Evolutionary conservation across 2,888 invertebrate genomes (phyloP).

Genomic region (Drosophila cracens): DNA sequence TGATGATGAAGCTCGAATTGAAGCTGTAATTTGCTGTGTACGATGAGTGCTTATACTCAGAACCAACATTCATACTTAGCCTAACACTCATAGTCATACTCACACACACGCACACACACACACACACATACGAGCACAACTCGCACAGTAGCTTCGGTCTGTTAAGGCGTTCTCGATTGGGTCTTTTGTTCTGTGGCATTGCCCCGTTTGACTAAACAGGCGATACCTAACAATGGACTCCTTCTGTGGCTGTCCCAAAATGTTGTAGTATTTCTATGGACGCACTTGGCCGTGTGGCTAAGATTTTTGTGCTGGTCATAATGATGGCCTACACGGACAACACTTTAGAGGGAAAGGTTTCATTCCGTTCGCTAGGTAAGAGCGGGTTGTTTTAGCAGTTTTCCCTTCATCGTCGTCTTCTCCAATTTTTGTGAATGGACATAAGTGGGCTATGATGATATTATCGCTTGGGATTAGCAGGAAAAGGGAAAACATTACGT

Average conservation of each 20-base stretch:
- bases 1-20: constrained; percentile 61
- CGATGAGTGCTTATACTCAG: constrained; percentile 42
- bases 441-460: constrained; percentile 66
- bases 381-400: constrained; percentile 62
- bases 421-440: constrained; percentile 39
- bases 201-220: constrained; percentile 69
- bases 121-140: background rate
- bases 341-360: constrained; percentile 40
- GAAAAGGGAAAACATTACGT: constrained; percentile 39
- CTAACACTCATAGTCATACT: constrained; percentile 20
- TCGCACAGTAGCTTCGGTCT: constrained; percentile 29
- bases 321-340: constrained; percentile 63
- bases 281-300: constrained; percentile 76
- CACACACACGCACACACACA: constrained; percentile 12
- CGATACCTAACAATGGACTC: constrained; percentile 63
- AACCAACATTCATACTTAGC: constrained; percentile 38
- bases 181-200: constrained; percentile 70
- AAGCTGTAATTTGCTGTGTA: constrained; percentile 65
- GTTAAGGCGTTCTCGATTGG: constrained; percentile 56
- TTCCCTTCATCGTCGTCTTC: background rate
- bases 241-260: constrained; percentile 58
- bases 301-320: constrained; percentile 78
- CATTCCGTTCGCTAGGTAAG: constrained; percentile 30
- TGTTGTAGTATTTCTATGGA: constrained; percentile 63
- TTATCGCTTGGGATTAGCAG: constrained; percentile 61